phyloP scores from a whole-genome alignment of 2,113 vertebrate species.

The Scatophagus argus region DNA sequence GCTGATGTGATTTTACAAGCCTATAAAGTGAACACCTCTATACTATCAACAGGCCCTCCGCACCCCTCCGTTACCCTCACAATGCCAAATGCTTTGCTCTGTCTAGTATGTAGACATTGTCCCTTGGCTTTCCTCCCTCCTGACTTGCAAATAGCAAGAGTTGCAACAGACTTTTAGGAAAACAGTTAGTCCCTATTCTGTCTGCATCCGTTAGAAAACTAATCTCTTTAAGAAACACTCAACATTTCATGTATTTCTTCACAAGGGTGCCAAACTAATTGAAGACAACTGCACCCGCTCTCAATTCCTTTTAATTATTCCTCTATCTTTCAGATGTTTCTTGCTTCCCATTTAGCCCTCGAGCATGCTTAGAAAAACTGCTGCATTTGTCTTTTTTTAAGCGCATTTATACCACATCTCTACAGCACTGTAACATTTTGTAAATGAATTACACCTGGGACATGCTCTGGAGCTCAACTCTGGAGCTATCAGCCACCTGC shows the following conservation, averaged over 20 bases:
- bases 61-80: neutral
- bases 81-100: conserved; percentile 17
- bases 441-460: neutral
- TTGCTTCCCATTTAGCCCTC: conserved; percentile 17
- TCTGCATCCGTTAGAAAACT: conserved; percentile 10
- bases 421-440: neutral
- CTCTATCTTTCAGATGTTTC: conserved; percentile 19
- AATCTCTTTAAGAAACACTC: conserved; percentile 44
- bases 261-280: conserved; percentile 25
- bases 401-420: neutral
- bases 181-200: conserved; percentile 10
- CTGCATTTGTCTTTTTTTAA: conserved; percentile 1
- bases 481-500: conserved; percentile 20
- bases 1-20: conserved; percentile 15
- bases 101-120: conserved; percentile 23
- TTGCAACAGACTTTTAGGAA: conserved; percentile 11
- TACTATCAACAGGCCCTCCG: neutral
- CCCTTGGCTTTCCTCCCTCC: conserved; percentile 5
- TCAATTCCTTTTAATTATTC: conserved; percentile 31
- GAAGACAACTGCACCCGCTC: conserved; percentile 17
- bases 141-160: conserved; percentile 10
- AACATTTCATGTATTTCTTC: conserved; percentile 24
- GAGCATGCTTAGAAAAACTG: conserved; percentile 5
- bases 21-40: conserved; percentile 8
- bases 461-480: conserved; percentile 17